These are phyloP conservation scores for Pocillopora verrucosa DNA, from an alignment of 64 coral and sea anemone genomes.

Conservation along the genomic window DNA sequence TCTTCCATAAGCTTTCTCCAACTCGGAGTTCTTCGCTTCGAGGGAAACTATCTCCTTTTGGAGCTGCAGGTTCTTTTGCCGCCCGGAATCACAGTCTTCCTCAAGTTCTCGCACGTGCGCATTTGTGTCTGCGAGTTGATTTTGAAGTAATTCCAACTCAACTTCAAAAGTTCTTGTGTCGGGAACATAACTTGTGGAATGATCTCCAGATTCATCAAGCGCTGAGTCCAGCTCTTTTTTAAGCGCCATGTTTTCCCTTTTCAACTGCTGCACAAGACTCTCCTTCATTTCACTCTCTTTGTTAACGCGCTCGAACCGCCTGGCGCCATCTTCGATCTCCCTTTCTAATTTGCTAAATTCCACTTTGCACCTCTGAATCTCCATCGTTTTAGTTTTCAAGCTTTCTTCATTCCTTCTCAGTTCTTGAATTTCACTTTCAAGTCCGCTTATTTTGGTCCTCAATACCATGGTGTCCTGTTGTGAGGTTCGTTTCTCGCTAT, in stretches of 20 bases:
- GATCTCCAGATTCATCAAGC: conserved; percentile 34
- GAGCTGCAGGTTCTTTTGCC: conserved; percentile 73
- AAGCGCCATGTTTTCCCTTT: conserved; percentile 73
- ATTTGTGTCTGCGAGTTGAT: conserved; percentile 44
- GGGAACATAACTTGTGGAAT: conserved; percentile 22
- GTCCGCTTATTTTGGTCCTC: conserved; percentile 53
- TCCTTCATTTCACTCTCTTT: conserved; percentile 60
- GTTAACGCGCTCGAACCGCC: conserved; percentile 48
- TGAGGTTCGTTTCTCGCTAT: conserved; percentile 56
- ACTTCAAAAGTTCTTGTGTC: conserved; percentile 19
- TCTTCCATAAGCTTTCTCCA: conserved; percentile 55
- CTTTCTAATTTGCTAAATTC: conserved; percentile 46
- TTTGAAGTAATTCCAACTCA: conserved; percentile 61
- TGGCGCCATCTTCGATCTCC: conserved; percentile 55
- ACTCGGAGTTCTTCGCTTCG: conserved; percentile 61
- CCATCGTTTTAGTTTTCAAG: conserved; percentile 41
- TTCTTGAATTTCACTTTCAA: conserved; percentile 62
- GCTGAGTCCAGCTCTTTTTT: conserved; percentile 61
- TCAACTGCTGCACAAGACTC: conserved; percentile 61
- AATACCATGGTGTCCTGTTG: conserved; percentile 41
- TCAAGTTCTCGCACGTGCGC: conserved; percentile 50
- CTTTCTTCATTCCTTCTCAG: conserved; percentile 47
- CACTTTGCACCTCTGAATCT: conserved; percentile 39
- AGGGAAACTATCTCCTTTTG: conserved; percentile 76
- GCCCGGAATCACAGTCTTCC: conserved; percentile 54